Conservation (phyloP, 2,797 vertebrate genomes). For the Macrochelys suwanniensis region DNA sequence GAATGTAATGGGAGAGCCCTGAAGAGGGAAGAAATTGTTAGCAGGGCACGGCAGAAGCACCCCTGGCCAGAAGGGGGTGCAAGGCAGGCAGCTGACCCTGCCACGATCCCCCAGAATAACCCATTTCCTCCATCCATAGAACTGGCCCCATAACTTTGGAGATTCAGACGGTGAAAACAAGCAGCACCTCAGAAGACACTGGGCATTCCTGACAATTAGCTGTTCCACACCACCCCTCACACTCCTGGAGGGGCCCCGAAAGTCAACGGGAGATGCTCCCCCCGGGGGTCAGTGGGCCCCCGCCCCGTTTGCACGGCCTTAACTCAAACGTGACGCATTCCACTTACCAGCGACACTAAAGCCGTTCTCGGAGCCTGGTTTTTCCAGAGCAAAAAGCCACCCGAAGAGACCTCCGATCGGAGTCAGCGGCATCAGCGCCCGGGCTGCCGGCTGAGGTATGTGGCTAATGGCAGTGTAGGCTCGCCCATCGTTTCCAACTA, state of each 20-base stretch:
- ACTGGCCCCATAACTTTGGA: not conserved
- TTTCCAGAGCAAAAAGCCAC: constrained; percentile 95
- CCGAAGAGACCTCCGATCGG: constrained; percentile 93
- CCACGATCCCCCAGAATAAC: not conserved
- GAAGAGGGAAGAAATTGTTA: not conserved
- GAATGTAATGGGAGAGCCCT: not conserved
- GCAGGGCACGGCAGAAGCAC: not conserved
- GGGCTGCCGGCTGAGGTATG: constrained; percentile 88
- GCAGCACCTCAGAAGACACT: not conserved
- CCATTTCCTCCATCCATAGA: not conserved
- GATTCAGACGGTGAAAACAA: not conserved
- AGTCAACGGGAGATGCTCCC: no score
- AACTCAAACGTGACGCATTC: rapidly evolving
- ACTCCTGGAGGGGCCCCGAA: not conserved
- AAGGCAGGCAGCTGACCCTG: not conserved
- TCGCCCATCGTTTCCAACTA: constrained; percentile 93
- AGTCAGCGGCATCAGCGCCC: constrained; percentile 90
- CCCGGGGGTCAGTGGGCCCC: not conserved
- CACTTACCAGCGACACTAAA: constrained; percentile 91
- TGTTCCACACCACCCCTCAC: not conserved
- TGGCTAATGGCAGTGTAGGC: constrained; percentile 94
- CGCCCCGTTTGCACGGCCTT: rapidly evolving
- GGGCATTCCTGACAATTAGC: not conserved
- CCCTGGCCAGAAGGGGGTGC: not conserved
- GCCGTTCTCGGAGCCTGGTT: constrained; percentile 90